A percentile compares a stretch with the other conserved stretches of the same genome.
These are phyloP conservation scores for Sciurus niger DNA, from an alignment of 2,113 vertebrate genomes.

Conservation along the genomic window DNA sequence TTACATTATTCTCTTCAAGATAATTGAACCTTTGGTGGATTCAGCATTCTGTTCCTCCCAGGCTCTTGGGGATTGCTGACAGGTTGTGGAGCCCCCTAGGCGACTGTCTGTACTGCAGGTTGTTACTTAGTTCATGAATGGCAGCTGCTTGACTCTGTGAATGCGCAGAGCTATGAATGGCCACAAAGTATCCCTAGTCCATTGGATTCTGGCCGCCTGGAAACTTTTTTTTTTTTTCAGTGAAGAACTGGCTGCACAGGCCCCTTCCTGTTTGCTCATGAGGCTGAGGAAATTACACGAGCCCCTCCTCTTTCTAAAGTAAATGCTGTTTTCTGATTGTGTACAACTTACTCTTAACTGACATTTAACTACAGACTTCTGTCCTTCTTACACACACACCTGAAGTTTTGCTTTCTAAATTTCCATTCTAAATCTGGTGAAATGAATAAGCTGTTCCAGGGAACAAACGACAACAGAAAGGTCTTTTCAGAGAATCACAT, in stretches of 20 bases:
- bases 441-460: neutral
- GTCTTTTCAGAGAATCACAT: neutral
- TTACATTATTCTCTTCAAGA: neutral
- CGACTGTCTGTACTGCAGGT: neutral
- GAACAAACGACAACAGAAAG: neutral
- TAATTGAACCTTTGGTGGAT: neutral
- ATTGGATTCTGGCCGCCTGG: neutral
- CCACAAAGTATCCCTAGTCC: neutral
- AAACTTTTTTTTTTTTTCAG: neutral
- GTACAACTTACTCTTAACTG: neutral
- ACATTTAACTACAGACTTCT: neutral
- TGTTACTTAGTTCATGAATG: neutral
- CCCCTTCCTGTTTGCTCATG: neutral
- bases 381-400: neutral
- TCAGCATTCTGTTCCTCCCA: neutral
- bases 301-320: neutral
- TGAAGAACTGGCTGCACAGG: neutral
- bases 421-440: neutral
- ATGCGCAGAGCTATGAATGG: neutral
- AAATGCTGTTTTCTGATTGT: slow-evolving; percentile 1
- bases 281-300: neutral
- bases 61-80: neutral
- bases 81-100: neutral
- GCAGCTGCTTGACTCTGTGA: neutral
- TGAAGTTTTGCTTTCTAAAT: slow-evolving; percentile 6